Evolutionary conservation across 2,888 invertebrate species (phyloP).

Genomic region (Limnephilus marmoratus): DNA sequence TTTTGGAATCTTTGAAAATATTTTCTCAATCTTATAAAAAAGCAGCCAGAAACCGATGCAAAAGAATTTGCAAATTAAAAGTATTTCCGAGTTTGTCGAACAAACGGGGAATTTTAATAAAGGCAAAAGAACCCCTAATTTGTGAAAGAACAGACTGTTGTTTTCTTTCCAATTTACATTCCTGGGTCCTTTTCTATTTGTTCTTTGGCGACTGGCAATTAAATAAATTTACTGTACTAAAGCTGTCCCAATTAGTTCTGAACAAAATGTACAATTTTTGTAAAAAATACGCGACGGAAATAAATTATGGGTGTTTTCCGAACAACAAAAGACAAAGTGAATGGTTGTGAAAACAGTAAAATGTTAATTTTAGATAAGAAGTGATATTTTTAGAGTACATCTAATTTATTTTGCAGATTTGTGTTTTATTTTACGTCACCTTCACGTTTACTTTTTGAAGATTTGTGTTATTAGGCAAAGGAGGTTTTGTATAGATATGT

Average conservation of each 20-base stretch:
- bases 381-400: background rate
- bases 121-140: conserved; percentile 41
- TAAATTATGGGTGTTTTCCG: background rate
- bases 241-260: conserved; percentile 30
- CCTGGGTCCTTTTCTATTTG: conserved; percentile 29
- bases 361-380: background rate
- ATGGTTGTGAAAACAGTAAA: background rate
- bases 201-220: conserved; percentile 15
- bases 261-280: background rate
- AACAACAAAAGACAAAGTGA: background rate
- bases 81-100: background rate
- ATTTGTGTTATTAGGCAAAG: no score
- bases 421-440: background rate
- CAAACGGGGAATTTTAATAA: conserved; percentile 31
- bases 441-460: no score
- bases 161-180: conserved; percentile 46
- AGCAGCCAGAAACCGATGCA: background rate
- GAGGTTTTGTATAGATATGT: no score
- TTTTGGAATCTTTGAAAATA: background rate
- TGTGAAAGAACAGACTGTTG: conserved; percentile 34
- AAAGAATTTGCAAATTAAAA: conserved; percentile 43
- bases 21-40: background rate
- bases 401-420: background rate
- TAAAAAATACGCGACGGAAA: background rate
- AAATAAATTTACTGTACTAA: conserved; percentile 21